A percentile compares a stretch with the other conserved stretches of the same genome.
Evolutionary conservation across 2,797 vertebrate genomes (phyloP).

Genomic region (Catostomus latipinnis): DNA sequence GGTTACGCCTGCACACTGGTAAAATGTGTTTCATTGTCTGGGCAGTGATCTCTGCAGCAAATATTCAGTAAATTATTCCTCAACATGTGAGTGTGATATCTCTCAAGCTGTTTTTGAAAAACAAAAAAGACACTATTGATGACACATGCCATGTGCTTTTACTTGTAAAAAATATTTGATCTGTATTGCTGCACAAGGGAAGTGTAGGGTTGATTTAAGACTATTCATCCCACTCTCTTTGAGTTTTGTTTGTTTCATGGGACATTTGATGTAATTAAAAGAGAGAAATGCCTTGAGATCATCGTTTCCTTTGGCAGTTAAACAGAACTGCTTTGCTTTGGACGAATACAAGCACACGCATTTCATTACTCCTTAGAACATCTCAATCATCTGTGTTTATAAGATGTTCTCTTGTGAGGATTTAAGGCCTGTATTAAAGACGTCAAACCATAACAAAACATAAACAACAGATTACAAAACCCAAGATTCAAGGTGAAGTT

Average conservation of each 20-base stretch:
- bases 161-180: constrained; percentile 21
- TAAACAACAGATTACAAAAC: constrained; percentile 18
- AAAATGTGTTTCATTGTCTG: not conserved
- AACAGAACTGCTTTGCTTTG: constrained; percentile 15
- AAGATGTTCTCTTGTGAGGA: not conserved
- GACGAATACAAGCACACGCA: constrained; percentile 15
- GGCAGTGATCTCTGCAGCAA: constrained; percentile 19
- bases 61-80: constrained; percentile 37
- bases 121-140: constrained; percentile 18
- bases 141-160: constrained; percentile 5
- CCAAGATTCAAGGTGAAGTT: not conserved
- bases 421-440: constrained; percentile 18
- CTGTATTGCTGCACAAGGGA: constrained; percentile 21
- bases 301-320: constrained; percentile 13
- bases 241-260: constrained; percentile 12
- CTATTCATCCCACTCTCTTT: constrained; percentile 13
- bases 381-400: constrained; percentile 22
- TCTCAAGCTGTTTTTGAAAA: not conserved
- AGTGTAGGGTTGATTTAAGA: constrained; percentile 14
- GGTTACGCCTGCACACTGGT: not conserved
- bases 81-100: constrained; percentile 22
- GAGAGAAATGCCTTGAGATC: not conserved
- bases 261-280: constrained; percentile 48
- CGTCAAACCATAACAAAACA: not conserved
- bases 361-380: constrained; percentile 19